Base-by-base conservation (phyloP, 2,888 invertebrate genomes). In the Drosophila incognita region DNA sequence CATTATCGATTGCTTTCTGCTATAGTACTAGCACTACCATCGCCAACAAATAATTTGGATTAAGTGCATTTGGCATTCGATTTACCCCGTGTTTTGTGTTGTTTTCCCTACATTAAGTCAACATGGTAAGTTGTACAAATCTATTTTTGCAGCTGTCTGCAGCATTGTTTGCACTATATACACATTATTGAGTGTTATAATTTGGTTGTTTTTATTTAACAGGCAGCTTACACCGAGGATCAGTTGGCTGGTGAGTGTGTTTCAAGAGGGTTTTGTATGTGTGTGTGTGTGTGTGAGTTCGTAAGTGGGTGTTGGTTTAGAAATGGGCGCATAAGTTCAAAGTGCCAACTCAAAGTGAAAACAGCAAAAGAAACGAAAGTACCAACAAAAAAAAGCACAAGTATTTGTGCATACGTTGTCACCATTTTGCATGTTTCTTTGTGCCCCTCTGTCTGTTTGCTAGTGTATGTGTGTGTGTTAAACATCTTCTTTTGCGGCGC, bases 171-270 rank as follows among this genome's bases (percentile, higher is more conserved):
- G 18, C n/a, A 8, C 46, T 24, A 36, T 49, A 48, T 56, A 35
- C 11, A n/a, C 40, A 40, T 64, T 49, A 24, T 48, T 56, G 21
- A 57, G 15, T 49, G 2, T 29, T 54, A 7, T 56, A 66, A 57
- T 65, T 40, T 42, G 40, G 29, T 80, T 75, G 63, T 67, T 68
- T 70, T 56, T 64, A n/a, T 95, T 33, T 33, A 11, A 73, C 95
- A 97, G 97, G 97, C 96, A 91, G 96, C 96, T 92, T 97, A 97
- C 94, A 95, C 96, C 52, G 97, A 97, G 94, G 97, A 97, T 94
- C 97, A 97, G 95, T 95, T 97, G 94, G 97, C 97, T 93, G 97
- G 97, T 97, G 94, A 97, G 96, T 96, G 54, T 69, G 53, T 54
- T 31, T 58, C 54, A 58, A 8, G 57, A 38, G 29, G 56, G 42